Base-by-base conservation (phyloP, 2,888 invertebrate genomes). In the Ochropleura plecta region DNA sequence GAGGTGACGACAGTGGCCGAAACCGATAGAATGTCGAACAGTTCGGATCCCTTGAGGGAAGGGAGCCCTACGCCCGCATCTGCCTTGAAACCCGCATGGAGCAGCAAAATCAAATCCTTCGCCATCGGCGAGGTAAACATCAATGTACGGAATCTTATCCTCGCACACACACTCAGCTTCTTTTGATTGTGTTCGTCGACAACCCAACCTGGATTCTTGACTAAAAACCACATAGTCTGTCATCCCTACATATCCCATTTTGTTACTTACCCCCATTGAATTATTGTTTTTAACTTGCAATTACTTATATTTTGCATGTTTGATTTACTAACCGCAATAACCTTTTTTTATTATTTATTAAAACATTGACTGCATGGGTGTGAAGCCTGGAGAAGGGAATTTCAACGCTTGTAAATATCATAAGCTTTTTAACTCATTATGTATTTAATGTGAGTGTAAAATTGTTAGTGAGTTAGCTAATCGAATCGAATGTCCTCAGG, bases 41-140 rank as follows among this genome's bases (percentile, higher is more conserved):
- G 91, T 92, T 91, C 92, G 91, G 95, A 94, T 86, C 90, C 90
- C 78, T 91, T 88, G 92, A 90, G 91, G 90, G 94, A 95, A 88
- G 94, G 91, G 88, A 94, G 93, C 90, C 86, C 92, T 90, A 92
- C 94, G 91, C 92, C 94, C 91, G 91, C 92, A 86, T 89, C 93
- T 88, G 89, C 90, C 92, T 90, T 92, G 94, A 95, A 93, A 94
- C 95, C 96, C 93, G 95, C 94, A 94, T 94, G 95, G 96, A 96
- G 95, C 96, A 95, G 95, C 95, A 93, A 95, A 95, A 92, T 94
- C 93, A 96, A 96, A 96, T 92, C 96, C 95, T 96, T 96, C 92
- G 96, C 96, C 95, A 94, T 94, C 95, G 96, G 96, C 96, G 96
- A 96, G 96, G 96, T 96, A 96, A 96, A 91, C 93, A 95, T 93